Evolutionary conservation across 2,888 invertebrate genomes (phyloP).

Genomic region (Drosophila limbata): DNA sequence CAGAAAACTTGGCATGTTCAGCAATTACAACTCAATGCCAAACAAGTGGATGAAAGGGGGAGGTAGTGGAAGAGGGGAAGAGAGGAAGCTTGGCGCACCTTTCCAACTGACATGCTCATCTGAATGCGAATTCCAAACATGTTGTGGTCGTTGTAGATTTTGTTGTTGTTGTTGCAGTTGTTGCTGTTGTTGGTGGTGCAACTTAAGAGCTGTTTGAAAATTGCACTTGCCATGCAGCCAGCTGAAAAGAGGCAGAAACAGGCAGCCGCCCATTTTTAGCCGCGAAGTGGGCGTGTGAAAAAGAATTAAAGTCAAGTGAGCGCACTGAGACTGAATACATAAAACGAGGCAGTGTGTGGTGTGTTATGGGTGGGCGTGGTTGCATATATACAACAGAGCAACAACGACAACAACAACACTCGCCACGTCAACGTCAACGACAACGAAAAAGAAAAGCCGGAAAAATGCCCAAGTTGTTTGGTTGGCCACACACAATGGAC

Average conservation of each 20-base stretch:
- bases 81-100: conserved; percentile 58
- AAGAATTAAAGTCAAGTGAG: conserved; percentile 81
- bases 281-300: conserved; percentile 77
- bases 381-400: conserved; percentile 33
- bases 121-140: conserved; percentile 66
- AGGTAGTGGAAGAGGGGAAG: not conserved
- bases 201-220: conserved; percentile 78
- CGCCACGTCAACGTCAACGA: conserved; percentile 72
- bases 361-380: conserved; percentile 59
- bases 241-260: not conserved
- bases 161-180: conserved; percentile 20
- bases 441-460: conserved; percentile 73
- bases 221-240: conserved; percentile 64
- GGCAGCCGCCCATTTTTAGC: not conserved
- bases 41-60: not conserved
- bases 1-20: conserved; percentile 78
- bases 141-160: conserved; percentile 27
- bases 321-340: conserved; percentile 82
- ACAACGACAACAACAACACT: conserved; percentile 32
- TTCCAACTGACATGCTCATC: conserved; percentile 76
- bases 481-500: conserved; percentile 58
- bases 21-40: conserved; percentile 74
- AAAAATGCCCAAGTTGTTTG: conserved; percentile 78
- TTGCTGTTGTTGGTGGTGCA: conserved; percentile 47
- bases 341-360: conserved; percentile 54